A percentile compares a stretch with the other conserved stretches of the same genome.
Evolutionary conservation across 2,888 invertebrate genomes (phyloP).

Genomic region (Gonocerus acuteangulatus): DNA sequence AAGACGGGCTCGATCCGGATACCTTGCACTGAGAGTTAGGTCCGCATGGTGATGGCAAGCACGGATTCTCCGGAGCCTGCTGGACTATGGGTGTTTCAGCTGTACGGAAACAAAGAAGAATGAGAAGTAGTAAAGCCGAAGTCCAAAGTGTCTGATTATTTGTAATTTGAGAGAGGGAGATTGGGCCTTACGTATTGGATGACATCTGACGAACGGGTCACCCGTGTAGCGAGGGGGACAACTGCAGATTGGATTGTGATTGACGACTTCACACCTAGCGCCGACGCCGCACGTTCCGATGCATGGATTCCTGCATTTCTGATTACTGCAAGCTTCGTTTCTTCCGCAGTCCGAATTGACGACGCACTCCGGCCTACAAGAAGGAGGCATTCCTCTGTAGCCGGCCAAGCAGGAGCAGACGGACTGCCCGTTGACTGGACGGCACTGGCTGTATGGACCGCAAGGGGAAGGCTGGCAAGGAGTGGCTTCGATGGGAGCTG

Average conservation of each 20-base stretch:
- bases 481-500: conserved; percentile 26
- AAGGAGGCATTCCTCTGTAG: conserved; percentile 71
- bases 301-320: conserved; percentile 74
- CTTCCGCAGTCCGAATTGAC: conserved; percentile 73
- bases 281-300: conserved; percentile 72
- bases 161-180: conserved; percentile 34
- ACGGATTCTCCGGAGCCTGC: conserved; percentile 26
- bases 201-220: conserved; percentile 73
- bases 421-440: conserved; percentile 53
- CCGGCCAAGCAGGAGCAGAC: conserved; percentile 67
- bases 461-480: conserved; percentile 74
- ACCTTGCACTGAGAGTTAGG: conserved; percentile 71
- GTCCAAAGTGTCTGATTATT: background rate
- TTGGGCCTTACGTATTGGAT: conserved; percentile 47
- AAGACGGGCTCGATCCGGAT: conserved; percentile 60
- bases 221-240: conserved; percentile 70
- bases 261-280: conserved; percentile 69
- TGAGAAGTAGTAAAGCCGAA: background rate
- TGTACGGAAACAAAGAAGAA: conserved; percentile 5
- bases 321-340: conserved; percentile 68
- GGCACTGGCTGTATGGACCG: conserved; percentile 70
- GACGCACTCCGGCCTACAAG: conserved; percentile 74
- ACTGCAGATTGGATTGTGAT: conserved; percentile 72
- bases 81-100: conserved; percentile 16
- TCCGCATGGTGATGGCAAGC: conserved; percentile 67